phyloP scores from a whole-genome alignment of 1,140 invertebrate genomes.

The Scaptomyza graminum region DNA sequence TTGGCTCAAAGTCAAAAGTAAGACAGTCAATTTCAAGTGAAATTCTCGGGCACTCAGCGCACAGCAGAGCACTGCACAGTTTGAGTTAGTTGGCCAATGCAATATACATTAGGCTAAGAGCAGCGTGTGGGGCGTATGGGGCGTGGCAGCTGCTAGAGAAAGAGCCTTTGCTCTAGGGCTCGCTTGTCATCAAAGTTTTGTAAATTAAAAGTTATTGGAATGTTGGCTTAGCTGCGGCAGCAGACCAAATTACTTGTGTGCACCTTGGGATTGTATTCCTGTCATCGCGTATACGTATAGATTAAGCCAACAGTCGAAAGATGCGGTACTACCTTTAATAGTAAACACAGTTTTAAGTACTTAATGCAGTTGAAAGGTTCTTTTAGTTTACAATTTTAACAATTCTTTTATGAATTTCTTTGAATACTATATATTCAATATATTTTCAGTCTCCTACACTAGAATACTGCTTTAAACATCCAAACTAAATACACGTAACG shows the following conservation, averaged over 20 bases:
- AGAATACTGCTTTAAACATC: background rate
- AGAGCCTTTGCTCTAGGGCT: slow-evolving; percentile 10
- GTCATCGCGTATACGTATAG: background rate
- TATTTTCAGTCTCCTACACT: too few species aligned
- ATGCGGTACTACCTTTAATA: background rate
- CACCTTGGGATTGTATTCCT: slow-evolving; percentile 1
- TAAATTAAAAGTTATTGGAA: slow-evolving; percentile 59
- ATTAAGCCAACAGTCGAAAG: background rate
- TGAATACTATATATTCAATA: too few species aligned
- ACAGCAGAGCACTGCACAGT: slow-evolving; percentile 4
- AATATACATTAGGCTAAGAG: slow-evolving; percentile 59
- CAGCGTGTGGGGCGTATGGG: background rate
- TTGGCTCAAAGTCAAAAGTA: slow-evolving; percentile 60
- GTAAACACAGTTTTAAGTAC: too few species aligned
- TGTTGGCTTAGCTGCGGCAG: slow-evolving; percentile 35
- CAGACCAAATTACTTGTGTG: slow-evolving; percentile 11
- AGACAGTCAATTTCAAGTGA: slow-evolving; percentile 60
- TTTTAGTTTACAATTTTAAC: too few species aligned
- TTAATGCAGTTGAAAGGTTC: too few species aligned
- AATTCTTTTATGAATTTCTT: too few species aligned
- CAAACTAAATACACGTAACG: background rate
- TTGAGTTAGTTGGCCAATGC: slow-evolving; percentile 59
- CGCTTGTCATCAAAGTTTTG: slow-evolving; percentile 23
- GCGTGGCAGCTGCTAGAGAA: slow-evolving; percentile 9
- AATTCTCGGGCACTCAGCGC: slow-evolving; percentile 38